These are phyloP conservation scores for Tanypteryx hageni DNA, from an alignment of 2,888 invertebrate species.

Conservation along the genomic window DNA sequence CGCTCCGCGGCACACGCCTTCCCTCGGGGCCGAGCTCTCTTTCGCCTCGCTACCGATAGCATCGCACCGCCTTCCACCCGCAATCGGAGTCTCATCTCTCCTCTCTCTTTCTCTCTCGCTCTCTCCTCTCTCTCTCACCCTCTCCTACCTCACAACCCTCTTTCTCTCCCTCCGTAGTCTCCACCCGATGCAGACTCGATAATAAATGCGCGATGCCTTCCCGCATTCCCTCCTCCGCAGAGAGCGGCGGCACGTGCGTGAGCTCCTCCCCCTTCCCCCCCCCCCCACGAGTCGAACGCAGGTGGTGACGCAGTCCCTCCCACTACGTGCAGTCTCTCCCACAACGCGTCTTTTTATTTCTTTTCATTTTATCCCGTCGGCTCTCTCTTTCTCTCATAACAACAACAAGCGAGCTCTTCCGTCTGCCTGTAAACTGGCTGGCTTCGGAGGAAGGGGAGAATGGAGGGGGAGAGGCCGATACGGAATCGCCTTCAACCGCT, in stretches of 20 bases:
- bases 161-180: background rate
- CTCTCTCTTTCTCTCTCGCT: background rate
- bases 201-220: conserved; percentile 18
- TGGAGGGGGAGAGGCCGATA: background rate
- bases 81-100: background rate
- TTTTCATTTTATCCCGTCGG: too few relatives aligned
- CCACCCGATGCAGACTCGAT: background rate
- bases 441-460: background rate
- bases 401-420: background rate
- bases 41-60: conserved; percentile 7
- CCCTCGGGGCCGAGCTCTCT: background rate
- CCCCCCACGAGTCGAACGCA: background rate
- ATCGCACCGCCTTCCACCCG: conserved; percentile 19
- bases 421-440: background rate
- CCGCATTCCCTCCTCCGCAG: background rate
- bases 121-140: background rate
- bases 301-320: conserved; percentile 19
- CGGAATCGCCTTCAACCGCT: background rate
- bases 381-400: background rate
- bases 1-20: background rate
- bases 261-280: conserved; percentile 5
- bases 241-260: conserved; percentile 6
- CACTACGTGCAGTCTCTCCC: background rate
- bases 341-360: background rate
- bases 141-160: background rate